Base-by-base conservation (phyloP, 2,797 vertebrate species). In the Fistularia tabacaria region DNA sequence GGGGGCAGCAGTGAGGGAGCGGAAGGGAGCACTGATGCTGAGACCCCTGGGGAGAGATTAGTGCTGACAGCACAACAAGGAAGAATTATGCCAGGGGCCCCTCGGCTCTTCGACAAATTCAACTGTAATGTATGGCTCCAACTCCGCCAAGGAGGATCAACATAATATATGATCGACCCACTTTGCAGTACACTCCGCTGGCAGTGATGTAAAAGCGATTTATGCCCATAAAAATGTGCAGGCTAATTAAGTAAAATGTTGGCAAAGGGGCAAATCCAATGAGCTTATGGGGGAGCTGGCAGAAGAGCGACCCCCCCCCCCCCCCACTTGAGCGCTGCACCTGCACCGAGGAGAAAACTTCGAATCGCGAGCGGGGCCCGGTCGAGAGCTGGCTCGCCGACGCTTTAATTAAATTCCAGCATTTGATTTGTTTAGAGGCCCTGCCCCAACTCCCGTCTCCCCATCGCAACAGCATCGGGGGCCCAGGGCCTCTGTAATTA, bases 141-240 rank as follows among this genome's bases (percentile, higher is more conserved):
- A 80, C 73, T 55, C 76, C 64, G 81, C 80, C 84, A 84, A 79
- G 71, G 75, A 85, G 74, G 86, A 88, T 88, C 85, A 84, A 69
- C 85, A 73, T 83, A 81, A 87, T 85, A 87, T 86, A 87, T 77
- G 81, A 87, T 84, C 85, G 82, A 83, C 88, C 86, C 86, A 85
- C 83, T 88, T 84, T 83, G 80, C 74, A 43, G 67, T 59, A 73
- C 63, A 50, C 77, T 82, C 71, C 39, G 62, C 15, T 90, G 87
- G 79, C 85, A 85, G 74, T 76, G 78, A 83, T 77, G 84, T 79
- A 84, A 84, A 87, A 85, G 82, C 74, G 74, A 84, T 86, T 87
- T 86, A 88, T 86, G 80, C 73, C 81, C 71, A 67, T 85, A 82
- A 84, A 84, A 84, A 84, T 82, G 69, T 79, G 83, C 81, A 68